A percentile compares a stretch with the other conserved stretches of the same genome.
Evolutionary conservation across 2,888 invertebrate species (phyloP).

Genomic region (Tinea semifulvella): DNA sequence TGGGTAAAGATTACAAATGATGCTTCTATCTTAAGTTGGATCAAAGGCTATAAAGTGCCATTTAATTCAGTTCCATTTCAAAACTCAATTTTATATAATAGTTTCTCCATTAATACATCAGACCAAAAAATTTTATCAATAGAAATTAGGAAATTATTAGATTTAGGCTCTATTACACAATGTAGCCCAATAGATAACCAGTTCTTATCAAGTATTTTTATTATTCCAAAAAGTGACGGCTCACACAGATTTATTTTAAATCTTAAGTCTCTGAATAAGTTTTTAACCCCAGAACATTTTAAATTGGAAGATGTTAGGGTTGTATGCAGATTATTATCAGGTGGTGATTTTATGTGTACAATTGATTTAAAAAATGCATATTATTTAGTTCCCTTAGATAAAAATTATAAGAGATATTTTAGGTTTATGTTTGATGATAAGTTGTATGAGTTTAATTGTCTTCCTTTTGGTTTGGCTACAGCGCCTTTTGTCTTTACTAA

Average conservation of each 20-base stretch:
- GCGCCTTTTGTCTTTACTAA: conserved; percentile 18
- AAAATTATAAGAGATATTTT: conserved; percentile 16
- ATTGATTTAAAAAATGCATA: conserved; percentile 18
- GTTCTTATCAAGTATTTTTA: conserved; percentile 17
- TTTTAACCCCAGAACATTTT: conserved; percentile 16
- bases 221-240: conserved; percentile 17
- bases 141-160: conserved; percentile 15
- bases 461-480: conserved; percentile 17
- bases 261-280: conserved; percentile 14
- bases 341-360: conserved; percentile 13
- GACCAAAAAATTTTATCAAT: conserved; percentile 9
- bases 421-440: conserved; percentile 16
- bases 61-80: conserved; percentile 14
- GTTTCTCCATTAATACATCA: not conserved
- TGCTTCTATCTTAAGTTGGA: conserved; percentile 14
- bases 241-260: conserved; percentile 18
- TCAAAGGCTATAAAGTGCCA: conserved; percentile 18
- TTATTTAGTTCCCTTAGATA: conserved; percentile 14
- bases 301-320: conserved; percentile 19
- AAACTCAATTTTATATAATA: not conserved
- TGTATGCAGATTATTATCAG: conserved; percentile 14
- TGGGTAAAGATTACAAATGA: conserved; percentile 17
- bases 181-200: conserved; percentile 13
- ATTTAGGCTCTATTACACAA: conserved; percentile 13
- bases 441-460: conserved; percentile 17